These are phyloP conservation scores for Drosophila peninsularis DNA, from an alignment of 2,888 invertebrate species.

Conservation along the genomic window DNA sequence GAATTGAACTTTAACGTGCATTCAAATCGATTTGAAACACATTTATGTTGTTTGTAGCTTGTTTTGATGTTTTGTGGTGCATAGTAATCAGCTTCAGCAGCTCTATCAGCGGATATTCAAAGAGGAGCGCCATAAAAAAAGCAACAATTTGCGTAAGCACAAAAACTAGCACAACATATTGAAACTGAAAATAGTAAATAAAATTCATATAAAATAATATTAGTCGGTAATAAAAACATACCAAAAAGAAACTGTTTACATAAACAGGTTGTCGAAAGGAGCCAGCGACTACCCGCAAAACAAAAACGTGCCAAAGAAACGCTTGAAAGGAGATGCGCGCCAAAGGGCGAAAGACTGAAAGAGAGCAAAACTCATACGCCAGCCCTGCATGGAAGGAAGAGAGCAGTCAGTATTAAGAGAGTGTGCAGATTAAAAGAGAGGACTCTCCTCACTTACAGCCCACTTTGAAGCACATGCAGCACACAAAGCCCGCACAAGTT, in stretches of 20 bases:
- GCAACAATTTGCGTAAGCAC: conserved; percentile 67
- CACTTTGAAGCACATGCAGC: conserved; percentile 76
- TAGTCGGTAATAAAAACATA: conserved; percentile 45
- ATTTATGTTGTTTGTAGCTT: not conserved
- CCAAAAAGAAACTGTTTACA: conserved; percentile 66
- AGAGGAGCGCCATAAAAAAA: conserved; percentile 64
- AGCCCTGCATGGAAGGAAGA: conserved; percentile 55
- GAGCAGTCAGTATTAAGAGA: not conserved
- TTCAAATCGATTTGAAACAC: conserved; percentile 31
- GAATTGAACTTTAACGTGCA: not conserved
- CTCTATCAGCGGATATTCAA: conserved; percentile 76
- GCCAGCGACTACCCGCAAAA: conserved; percentile 63
- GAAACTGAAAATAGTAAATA: conserved; percentile 37
- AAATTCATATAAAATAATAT: not conserved
- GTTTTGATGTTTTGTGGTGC: conserved; percentile 13
- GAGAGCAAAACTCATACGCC: conserved; percentile 64
- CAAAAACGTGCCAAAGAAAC: conserved; percentile 79
- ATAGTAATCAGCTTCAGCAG: conserved; percentile 42
- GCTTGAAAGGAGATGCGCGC: conserved; percentile 81
- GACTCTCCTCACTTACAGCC: conserved; percentile 75
- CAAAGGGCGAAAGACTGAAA: conserved; percentile 71
- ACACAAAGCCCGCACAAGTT: conserved; percentile 73
- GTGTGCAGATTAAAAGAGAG: not conserved
- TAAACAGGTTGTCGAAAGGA: conserved; percentile 73
- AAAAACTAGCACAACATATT: conserved; percentile 56